These are phyloP conservation scores for Epirrhoe tristata DNA, from an alignment of 2,888 invertebrate species.

Conservation along the genomic window DNA sequence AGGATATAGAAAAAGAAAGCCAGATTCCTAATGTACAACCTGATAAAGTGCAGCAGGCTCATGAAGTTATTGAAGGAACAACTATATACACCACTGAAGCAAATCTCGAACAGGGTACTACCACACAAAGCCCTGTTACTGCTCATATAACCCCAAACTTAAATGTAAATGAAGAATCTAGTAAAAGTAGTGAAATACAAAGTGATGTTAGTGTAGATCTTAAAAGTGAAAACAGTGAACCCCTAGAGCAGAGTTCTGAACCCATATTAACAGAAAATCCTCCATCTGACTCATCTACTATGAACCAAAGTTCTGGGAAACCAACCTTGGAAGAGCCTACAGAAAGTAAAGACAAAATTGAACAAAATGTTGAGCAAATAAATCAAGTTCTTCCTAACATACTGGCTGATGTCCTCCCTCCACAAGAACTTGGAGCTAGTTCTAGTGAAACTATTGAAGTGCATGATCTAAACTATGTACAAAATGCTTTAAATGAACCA, in stretches of 20 bases:
- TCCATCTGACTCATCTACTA: background rate
- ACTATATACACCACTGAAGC: conserved; percentile 79
- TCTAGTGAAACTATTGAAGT: conserved; percentile 51
- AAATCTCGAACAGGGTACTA: conserved; percentile 43
- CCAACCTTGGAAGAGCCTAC: conserved; percentile 12
- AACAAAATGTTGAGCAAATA: conserved; percentile 23
- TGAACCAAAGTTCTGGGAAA: conserved; percentile 16
- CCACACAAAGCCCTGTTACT: conserved; percentile 36
- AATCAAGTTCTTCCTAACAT: conserved; percentile 26
- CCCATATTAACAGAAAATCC: conserved; percentile 11
- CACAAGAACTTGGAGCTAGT: conserved; percentile 44
- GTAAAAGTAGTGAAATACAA: conserved; percentile 1
- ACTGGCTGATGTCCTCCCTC: conserved; percentile 29
- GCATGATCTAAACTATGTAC: conserved; percentile 52
- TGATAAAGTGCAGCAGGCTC: conserved; percentile 72
- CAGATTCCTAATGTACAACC: conserved; percentile 65
- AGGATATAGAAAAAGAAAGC: conserved; percentile 42
- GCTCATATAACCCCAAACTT: conserved; percentile 36
- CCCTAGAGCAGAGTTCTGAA: conserved; percentile 8
- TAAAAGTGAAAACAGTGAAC: conserved; percentile 13
- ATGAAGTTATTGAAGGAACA: conserved; percentile 88
- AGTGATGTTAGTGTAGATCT: conserved; percentile 13
- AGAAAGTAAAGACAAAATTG: conserved; percentile 20
- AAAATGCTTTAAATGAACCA: conserved; percentile 48
- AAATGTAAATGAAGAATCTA: conserved; percentile 13